These are phyloP conservation scores for Linyphia triangularis DNA, from an alignment of 2,888 invertebrate species.

Conservation along the genomic window DNA sequence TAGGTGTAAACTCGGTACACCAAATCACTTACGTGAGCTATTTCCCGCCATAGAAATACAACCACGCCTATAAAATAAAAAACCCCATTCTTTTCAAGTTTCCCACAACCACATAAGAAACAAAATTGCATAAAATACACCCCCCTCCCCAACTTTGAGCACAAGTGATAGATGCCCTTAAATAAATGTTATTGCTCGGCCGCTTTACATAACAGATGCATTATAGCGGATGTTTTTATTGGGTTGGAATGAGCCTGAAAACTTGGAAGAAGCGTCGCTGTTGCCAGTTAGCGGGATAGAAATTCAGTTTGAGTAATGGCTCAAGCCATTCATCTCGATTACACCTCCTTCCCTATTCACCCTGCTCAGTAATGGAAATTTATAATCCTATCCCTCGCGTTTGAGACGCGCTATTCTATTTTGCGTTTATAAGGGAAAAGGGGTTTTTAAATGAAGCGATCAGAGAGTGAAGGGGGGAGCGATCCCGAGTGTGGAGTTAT, in stretches of 20 bases:
- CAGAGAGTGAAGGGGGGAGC: slow-evolving; percentile 9
- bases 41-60: too few species aligned
- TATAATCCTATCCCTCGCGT: slow-evolving; percentile 48
- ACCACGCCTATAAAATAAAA: too few species aligned
- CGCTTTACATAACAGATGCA: slow-evolving; percentile 52
- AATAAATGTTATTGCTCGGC: slow-evolving; percentile 33
- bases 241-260: slow-evolving; percentile 33
- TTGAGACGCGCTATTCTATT: neutral
- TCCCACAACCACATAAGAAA: neutral
- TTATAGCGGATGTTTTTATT: slow-evolving; percentile 62
- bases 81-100: too few species aligned
- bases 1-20: too few species aligned
- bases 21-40: too few species aligned
- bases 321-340: slow-evolving; percentile 60
- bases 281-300: neutral
- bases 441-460: slow-evolving; percentile 58
- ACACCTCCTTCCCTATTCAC: neutral
- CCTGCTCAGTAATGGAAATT: slow-evolving; percentile 56
- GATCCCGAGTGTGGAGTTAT: neutral
- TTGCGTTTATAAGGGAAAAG: slow-evolving; percentile 1
- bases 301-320: slow-evolving; percentile 62
- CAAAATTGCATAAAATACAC: neutral
- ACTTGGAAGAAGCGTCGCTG: slow-evolving; percentile 19
- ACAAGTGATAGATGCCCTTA: slow-evolving; percentile 27
- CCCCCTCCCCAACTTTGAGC: neutral